Conservation (phyloP, 2,888 invertebrate genomes). For the Nomada fabriciana region DNA sequence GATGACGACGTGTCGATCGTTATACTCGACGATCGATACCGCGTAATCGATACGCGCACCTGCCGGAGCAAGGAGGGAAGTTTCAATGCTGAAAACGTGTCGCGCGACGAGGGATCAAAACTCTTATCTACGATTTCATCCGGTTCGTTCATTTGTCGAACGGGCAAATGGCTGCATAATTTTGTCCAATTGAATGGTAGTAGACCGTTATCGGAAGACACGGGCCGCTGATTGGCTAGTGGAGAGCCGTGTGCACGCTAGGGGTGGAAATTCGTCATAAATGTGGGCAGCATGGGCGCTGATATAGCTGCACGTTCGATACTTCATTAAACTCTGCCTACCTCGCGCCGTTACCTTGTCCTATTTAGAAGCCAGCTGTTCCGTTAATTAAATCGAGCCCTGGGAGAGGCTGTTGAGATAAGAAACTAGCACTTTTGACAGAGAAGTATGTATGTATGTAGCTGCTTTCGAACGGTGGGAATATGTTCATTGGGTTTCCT, state of each 20-base stretch:
- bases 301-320: conserved; percentile 23
- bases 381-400: conserved; percentile 36
- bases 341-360: conserved; percentile 8
- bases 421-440: conserved; percentile 1
- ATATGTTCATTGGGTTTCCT: not conserved
- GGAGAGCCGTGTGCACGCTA: not conserved
- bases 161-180: conserved; percentile 14
- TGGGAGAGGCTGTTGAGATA: conserved; percentile 23
- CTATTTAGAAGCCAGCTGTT: conserved; percentile 33
- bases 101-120: not conserved
- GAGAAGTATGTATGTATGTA: not conserved
- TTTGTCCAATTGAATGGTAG: conserved; percentile 47
- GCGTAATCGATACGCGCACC: conserved; percentile 8
- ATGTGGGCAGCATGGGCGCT: conserved; percentile 9
- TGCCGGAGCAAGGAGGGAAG: not conserved
- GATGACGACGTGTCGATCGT: conserved; percentile 11
- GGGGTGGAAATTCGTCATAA: conserved; percentile 34
- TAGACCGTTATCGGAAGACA: conserved; percentile 38
- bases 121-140: conserved; percentile 33
- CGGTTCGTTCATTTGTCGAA: conserved; percentile 28
- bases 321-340: conserved; percentile 8
- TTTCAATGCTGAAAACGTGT: conserved; percentile 9
- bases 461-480: not conserved
- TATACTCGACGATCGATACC: not conserved
- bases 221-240: conserved; percentile 40